Evolutionary conservation across 2,113 vertebrate species (phyloP).

Genomic region (Campylomormyrus tamandua): DNA sequence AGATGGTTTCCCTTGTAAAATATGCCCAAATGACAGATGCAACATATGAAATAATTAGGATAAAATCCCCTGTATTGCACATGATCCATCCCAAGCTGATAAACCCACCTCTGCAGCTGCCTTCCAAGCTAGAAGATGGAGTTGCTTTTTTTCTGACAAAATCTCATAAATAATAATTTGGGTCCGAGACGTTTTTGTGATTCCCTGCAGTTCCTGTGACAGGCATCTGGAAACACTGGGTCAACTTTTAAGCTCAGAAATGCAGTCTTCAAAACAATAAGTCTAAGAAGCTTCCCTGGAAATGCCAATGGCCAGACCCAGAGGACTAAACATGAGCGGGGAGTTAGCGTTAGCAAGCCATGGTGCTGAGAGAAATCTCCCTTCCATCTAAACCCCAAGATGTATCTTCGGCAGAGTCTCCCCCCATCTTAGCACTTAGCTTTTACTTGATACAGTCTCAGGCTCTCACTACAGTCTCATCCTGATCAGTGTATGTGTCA

Average conservation of each 20-base stretch:
- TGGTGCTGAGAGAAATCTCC: not conserved
- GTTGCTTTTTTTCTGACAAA: not conserved
- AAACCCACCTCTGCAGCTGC: not conserved
- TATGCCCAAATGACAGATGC: not conserved
- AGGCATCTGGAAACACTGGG: not conserved
- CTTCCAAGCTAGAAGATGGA: not conserved
- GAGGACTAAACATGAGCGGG: not conserved
- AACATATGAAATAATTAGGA: not conserved
- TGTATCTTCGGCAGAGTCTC: not conserved
- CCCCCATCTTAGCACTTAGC: not conserved
- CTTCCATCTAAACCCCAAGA: not conserved
- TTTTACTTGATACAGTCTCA: conserved; percentile 2
- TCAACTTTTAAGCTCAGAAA: not conserved
- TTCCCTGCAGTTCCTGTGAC: not conserved
- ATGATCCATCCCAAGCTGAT: not conserved
- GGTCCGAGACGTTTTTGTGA: not conserved
- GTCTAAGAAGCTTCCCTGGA: not conserved
- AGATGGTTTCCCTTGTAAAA: not conserved
- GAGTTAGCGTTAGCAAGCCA: not conserved
- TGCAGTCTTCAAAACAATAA: not conserved
- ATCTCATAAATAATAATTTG: not conserved
- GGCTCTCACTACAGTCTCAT: conserved; percentile 20
- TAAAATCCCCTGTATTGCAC: not conserved
- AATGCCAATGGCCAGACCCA: not conserved
- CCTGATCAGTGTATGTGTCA: conserved; percentile 30